A percentile compares a stretch with the other conserved stretches of the same genome.
phyloP scores from a whole-genome alignment of 2,113 vertebrate species.

The Dicerorhinus sumatrensis region DNA sequence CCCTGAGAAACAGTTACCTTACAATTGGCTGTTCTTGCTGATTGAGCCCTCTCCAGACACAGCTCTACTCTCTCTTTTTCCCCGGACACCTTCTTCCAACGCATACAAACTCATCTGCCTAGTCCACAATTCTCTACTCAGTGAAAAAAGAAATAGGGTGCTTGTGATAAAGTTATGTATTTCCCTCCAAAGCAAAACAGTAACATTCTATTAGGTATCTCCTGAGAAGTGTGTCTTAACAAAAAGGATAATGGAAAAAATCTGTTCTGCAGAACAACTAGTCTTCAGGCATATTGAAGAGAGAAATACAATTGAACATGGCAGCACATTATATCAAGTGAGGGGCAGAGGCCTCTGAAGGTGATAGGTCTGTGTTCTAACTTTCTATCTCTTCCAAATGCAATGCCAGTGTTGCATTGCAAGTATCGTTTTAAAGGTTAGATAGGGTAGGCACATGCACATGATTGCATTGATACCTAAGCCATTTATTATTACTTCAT shows the following conservation, averaged over 20 bases:
- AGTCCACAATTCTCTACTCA: not conserved
- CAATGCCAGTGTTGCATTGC: not conserved
- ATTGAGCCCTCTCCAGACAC: not conserved
- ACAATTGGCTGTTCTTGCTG: not conserved
- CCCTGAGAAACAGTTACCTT: not conserved
- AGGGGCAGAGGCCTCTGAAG: not conserved
- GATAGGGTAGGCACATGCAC: not conserved
- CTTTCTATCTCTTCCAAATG: not conserved
- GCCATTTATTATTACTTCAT: not conserved
- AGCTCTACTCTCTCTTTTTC: not conserved
- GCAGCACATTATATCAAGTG: not conserved
- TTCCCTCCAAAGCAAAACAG: slow-evolving; percentile 5
- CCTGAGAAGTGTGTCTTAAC: not conserved
- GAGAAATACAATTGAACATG: not conserved
- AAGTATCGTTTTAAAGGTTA: not conserved
- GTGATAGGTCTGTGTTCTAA: not conserved
- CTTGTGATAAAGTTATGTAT: not conserved
- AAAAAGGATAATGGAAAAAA: not conserved
- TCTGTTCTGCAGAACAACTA: not conserved
- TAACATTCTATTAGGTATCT: not conserved
- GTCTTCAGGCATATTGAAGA: not conserved
- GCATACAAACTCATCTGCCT: not conserved
- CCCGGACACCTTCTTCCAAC: not conserved
- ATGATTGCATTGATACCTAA: not conserved
- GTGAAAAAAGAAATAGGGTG: not conserved